These are phyloP conservation scores for Drosophila lacertosa DNA, from an alignment of 1,140 invertebrate species.

Conservation along the genomic window DNA sequence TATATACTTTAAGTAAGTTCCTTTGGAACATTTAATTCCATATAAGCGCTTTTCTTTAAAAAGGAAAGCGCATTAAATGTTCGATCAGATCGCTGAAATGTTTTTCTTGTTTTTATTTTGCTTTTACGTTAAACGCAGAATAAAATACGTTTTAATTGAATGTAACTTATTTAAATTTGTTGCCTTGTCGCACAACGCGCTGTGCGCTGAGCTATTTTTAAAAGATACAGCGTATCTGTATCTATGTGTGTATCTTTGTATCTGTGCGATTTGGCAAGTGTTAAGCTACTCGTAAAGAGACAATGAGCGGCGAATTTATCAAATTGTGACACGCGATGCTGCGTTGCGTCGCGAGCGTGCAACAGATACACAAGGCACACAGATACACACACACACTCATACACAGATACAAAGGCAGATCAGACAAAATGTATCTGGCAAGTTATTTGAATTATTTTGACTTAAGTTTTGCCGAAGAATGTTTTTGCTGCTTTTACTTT, in stretches of 20 bases:
- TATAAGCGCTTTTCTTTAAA: not conserved
- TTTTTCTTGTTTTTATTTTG: slow-evolving; percentile 17
- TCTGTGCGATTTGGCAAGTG: slow-evolving; percentile 58
- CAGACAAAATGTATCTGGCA: slow-evolving; percentile 46
- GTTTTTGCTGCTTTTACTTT: slow-evolving; percentile 45
- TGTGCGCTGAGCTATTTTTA: slow-evolving; percentile 74
- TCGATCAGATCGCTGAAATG: not conserved
- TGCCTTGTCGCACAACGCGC: slow-evolving; percentile 14
- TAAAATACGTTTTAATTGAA: slow-evolving; percentile 80
- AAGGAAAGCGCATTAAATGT: not conserved
- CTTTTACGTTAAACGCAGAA: slow-evolving; percentile 56
- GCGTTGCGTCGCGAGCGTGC: slow-evolving; percentile 31
- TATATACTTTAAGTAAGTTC: no score
- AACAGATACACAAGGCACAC: slow-evolving; percentile 21
- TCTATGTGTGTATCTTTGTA: slow-evolving; percentile 26
- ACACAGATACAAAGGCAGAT: slow-evolving; percentile 4
- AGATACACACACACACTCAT: not conserved
- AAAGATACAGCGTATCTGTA: slow-evolving; percentile 37
- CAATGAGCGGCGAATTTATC: slow-evolving; percentile 70
- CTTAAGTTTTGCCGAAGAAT: slow-evolving; percentile 48
- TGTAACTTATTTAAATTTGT: slow-evolving; percentile 52
- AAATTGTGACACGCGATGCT: slow-evolving; percentile 70
- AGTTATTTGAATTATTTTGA: slow-evolving; percentile 78
- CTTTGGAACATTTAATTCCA: not conserved
- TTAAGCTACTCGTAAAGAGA: slow-evolving; percentile 38